A percentile compares a stretch with the other conserved stretches of the same genome.
phyloP scores from a whole-genome alignment of 1,140 invertebrate species.

The Euschistus heros region DNA sequence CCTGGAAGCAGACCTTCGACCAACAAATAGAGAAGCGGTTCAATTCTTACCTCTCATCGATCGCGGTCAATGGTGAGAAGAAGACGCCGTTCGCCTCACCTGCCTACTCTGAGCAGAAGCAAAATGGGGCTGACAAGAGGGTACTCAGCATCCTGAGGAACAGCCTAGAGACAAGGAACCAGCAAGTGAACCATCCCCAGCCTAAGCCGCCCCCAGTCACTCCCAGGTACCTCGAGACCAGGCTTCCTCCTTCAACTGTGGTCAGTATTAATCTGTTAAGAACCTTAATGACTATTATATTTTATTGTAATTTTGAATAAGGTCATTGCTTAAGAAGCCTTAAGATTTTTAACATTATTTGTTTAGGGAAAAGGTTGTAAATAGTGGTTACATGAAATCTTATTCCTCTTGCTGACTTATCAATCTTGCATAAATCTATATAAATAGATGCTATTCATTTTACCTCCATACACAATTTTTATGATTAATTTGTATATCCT shows the following conservation, averaged over 20 bases:
- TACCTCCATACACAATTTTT: no score
- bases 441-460: no score
- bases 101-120: background rate
- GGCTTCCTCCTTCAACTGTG: conserved; percentile 8
- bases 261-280: background rate
- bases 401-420: no score
- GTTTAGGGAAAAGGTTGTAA: no score
- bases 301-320: no score
- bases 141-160: conserved; percentile 54
- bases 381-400: no score
- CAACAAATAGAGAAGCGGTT: conserved; percentile 45
- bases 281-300: no score
- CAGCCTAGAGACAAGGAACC: conserved; percentile 51
- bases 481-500: no score
- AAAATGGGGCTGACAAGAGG: conserved; percentile 45
- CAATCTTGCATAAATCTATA: no score
- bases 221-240: background rate
- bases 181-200: conserved; percentile 34
- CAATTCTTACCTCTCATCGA: conserved; percentile 29
- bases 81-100: background rate
- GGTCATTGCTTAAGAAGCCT: no score
- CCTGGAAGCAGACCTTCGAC: conserved; percentile 43
- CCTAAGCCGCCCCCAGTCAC: background rate
- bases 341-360: no score
- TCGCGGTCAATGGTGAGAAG: conserved; percentile 25